Evolutionary conservation across 2,113 vertebrate genomes (phyloP), one percentile per base, ranked within the genome.

Genomic region (Lamprologus speciosus): DNA sequence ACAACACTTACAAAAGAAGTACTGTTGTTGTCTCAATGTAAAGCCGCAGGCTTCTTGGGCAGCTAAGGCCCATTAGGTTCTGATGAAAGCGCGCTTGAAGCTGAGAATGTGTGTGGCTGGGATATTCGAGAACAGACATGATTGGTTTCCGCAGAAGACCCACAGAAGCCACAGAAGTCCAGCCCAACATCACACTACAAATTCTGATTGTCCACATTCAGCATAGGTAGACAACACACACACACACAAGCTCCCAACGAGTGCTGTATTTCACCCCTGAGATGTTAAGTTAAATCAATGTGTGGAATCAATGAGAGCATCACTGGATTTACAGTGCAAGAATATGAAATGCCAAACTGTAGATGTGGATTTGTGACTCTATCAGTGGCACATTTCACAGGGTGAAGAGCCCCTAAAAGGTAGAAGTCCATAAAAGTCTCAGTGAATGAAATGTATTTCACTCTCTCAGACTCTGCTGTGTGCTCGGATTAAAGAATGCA

Each of bases 311-410:
- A 89, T 92, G 88, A 58, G 87, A 60, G 85, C 84, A 45, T 85
- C 70, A 78, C 79, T 89, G 63, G 85, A 91, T 95, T 94, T 91
- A 89, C 73, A n/a, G 79, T 50, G 86, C 63, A 87, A 79, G 79
- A 80, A 87, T 91, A 88, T 91, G 84, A 89, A 90, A 92, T 88
- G 88, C 91, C 85, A 91, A 91, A 90, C 86, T 86, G 87, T 82
- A 75, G 81, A 91, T 88, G 88, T 75, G 85, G 80, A 89, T 92
- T 92, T 92, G 84, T 31, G 87, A 84, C 68, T 90, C 85, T 84
- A 87, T 91, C 85, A 82, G 89, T 21, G 79, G 68, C 35, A 82
- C 73, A 60, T 89, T 84, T 82, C 70, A 63, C 63, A 73, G 55
- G 31, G 81, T 35, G 78, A 79, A 26, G 85, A 78, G 33, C 9